Percentiles rank a stretch among this genome's conserved stretches.
Conservation (phyloP, 2,113 vertebrate species). For the Gymnarchus niloticus region DNA sequence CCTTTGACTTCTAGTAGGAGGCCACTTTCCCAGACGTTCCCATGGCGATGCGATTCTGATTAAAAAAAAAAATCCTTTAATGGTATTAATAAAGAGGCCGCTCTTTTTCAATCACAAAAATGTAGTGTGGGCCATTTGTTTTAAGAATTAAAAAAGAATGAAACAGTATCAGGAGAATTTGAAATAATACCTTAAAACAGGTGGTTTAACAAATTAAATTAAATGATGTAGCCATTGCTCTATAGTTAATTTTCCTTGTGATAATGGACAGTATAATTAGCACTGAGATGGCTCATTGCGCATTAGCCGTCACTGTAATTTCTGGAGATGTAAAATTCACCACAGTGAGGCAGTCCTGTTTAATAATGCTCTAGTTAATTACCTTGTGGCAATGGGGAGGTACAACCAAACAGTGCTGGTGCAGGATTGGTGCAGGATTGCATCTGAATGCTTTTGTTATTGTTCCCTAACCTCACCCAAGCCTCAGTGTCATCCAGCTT, state of each 20-base stretch:
- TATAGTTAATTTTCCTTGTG: neutral
- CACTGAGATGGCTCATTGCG: neutral
- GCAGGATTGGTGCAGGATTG: neutral
- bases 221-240: neutral
- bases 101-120: neutral
- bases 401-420: too few species aligned
- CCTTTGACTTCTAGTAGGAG: neutral
- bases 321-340: neutral
- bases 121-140: neutral
- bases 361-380: neutral
- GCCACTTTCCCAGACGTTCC: neutral
- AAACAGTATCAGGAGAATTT: neutral
- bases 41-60: neutral
- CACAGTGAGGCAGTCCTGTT: neutral
- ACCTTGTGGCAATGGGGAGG: neutral
- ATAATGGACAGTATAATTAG: neutral
- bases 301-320: neutral
- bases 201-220: constrained; percentile 10
- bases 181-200: constrained; percentile 12
- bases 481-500: neutral
- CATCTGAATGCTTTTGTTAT: neutral
- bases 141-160: constrained; percentile 11
- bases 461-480: neutral
- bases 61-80: neutral
- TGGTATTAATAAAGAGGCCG: neutral